Evolutionary conservation across 2,113 vertebrate species (phyloP).

Genomic region (Rattus rattus): DNA sequence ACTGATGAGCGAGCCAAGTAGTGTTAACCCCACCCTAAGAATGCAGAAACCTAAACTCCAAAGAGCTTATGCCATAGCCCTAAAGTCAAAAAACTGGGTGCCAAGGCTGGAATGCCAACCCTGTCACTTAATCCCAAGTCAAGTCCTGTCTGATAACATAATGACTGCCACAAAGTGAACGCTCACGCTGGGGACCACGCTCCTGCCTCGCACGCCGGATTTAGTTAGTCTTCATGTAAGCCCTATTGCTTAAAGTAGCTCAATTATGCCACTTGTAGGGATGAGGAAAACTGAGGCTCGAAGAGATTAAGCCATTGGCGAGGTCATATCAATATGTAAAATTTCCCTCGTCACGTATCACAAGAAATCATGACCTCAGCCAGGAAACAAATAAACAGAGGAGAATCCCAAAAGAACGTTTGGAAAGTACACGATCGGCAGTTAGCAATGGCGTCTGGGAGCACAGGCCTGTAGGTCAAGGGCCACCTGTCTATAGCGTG

Average conservation of each 20-base stretch:
- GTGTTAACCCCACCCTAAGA: not conserved
- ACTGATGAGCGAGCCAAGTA: not conserved
- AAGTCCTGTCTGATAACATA: conserved; percentile 33
- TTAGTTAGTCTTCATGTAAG: not conserved
- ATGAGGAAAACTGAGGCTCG: not conserved
- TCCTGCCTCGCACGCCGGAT: not conserved
- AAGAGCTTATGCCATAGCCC: not conserved
- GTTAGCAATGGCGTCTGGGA: not conserved
- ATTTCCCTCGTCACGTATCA: not conserved
- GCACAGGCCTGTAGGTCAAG: not conserved
- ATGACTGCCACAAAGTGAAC: not conserved
- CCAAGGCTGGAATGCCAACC: conserved; percentile 6
- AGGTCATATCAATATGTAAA: not conserved
- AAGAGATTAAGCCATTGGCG: not conserved
- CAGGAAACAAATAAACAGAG: conserved; percentile 5
- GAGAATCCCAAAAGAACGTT: not conserved
- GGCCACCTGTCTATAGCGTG: rapidly evolving
- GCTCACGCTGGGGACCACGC: not conserved
- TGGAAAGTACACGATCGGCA: not conserved
- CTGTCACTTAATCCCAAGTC: not conserved
- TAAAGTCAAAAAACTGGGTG: not conserved
- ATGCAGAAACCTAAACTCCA: not conserved
- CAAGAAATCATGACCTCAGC: not conserved
- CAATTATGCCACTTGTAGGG: not conserved
- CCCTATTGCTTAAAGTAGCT: not conserved